A percentile compares a stretch with the other conserved stretches of the same genome.
phyloP scores from a whole-genome alignment of 2,888 invertebrate genomes.

The Augiades crinisus region DNA sequence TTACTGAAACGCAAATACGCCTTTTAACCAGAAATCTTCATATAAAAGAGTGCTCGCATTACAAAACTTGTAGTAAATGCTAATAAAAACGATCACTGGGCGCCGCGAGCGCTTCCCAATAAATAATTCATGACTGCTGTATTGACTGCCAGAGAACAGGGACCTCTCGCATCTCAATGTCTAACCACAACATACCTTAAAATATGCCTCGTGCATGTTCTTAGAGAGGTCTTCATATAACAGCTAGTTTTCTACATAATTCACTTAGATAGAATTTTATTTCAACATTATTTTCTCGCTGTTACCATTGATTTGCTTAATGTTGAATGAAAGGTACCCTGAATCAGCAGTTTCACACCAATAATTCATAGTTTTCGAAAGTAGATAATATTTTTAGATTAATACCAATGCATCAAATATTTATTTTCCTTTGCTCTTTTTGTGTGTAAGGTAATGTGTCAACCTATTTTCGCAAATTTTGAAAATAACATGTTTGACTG shows the following conservation, averaged over 20 bases:
- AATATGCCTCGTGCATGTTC: slow-evolving; percentile 10
- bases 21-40: background rate
- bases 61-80: slow-evolving; percentile 33
- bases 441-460: too few species aligned
- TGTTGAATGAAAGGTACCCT: slow-evolving; percentile 19
- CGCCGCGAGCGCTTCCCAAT: slow-evolving; percentile 30
- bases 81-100: slow-evolving; percentile 33
- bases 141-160: slow-evolving; percentile 31
- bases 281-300: slow-evolving; percentile 26
- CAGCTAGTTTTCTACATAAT: slow-evolving; percentile 26
- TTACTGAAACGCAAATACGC: too few species aligned
- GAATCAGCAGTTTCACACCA: background rate
- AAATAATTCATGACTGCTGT: slow-evolving; percentile 35
- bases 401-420: too few species aligned
- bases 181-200: slow-evolving; percentile 14
- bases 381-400: too few species aligned
- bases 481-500: too few species aligned
- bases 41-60: slow-evolving; percentile 28
- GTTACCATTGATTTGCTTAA: slow-evolving; percentile 23
- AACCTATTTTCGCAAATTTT: too few species aligned
- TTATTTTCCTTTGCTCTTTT: too few species aligned
- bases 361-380: background rate
- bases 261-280: slow-evolving; percentile 24
- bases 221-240: slow-evolving; percentile 15
- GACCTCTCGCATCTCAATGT: slow-evolving; percentile 20